Conservation (phyloP, 2,888 invertebrate species). For the Nomada goodeniana region DNA sequence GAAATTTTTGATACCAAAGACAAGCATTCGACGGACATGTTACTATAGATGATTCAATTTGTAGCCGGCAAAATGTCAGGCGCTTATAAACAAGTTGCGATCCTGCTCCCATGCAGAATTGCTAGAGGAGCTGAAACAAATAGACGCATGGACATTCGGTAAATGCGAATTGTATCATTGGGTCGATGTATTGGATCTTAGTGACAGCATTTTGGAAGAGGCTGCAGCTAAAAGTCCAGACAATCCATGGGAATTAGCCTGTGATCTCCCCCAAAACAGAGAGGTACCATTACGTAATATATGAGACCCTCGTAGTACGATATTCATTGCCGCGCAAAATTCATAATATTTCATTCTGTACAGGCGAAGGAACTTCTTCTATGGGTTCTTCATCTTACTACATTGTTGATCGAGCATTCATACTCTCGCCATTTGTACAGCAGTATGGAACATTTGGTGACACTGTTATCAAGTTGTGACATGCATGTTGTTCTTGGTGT, state of each 20-base stretch:
- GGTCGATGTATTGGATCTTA: slow-evolving; percentile 92
- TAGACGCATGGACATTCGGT: slow-evolving; percentile 93
- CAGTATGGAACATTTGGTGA: slow-evolving; percentile 93
- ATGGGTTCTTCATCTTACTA: slow-evolving; percentile 92
- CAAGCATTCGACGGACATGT: not conserved
- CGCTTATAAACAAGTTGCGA: slow-evolving; percentile 90
- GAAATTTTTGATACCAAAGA: not conserved
- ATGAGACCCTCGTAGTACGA: too few species aligned
- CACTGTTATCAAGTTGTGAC: slow-evolving; percentile 91
- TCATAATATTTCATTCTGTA: slow-evolving; percentile 40
- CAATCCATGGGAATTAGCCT: slow-evolving; percentile 89
- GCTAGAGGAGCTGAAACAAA: slow-evolving; percentile 88
- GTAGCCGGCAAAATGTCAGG: slow-evolving; percentile 90
- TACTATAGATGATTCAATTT: slow-evolving; percentile 37
- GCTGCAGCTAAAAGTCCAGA: slow-evolving; percentile 88
- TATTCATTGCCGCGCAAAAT: too few species aligned
- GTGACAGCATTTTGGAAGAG: slow-evolving; percentile 90
- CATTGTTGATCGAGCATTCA: slow-evolving; percentile 93
- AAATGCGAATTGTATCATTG: slow-evolving; percentile 95
- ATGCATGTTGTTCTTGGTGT: slow-evolving; percentile 94
- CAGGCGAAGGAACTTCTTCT: slow-evolving; percentile 90
- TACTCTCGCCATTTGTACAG: slow-evolving; percentile 94
- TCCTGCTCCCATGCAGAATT: slow-evolving; percentile 88
- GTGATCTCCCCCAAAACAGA: slow-evolving; percentile 89
- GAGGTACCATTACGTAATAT: slow-evolving; percentile 82